Evolutionary conservation across 1,140 invertebrate species (phyloP).

Genomic region (Magallana ariakensis): DNA sequence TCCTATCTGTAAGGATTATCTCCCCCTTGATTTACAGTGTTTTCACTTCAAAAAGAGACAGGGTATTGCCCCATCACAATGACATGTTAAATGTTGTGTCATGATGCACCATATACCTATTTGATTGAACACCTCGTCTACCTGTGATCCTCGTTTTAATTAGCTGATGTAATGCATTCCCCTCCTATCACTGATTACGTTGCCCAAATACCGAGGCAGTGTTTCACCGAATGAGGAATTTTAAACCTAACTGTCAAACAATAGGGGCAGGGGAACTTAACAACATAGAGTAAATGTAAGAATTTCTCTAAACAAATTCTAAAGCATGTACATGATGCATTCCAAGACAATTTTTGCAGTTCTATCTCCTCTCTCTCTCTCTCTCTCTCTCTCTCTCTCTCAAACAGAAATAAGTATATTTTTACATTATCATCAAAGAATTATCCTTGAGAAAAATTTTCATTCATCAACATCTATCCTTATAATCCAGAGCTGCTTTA

Average conservation of each 20-base stretch:
- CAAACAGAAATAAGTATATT: too few species aligned
- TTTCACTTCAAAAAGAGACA: slow-evolving; percentile 19
- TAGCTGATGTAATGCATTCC: slow-evolving; percentile 29
- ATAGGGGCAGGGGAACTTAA: not conserved
- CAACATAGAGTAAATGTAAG: slow-evolving; percentile 1
- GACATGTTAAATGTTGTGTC: slow-evolving; percentile 20
- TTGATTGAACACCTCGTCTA: slow-evolving; percentile 26
- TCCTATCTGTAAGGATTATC: not conserved
- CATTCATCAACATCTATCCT: too few species aligned
- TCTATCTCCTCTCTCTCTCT: too few species aligned
- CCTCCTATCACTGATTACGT: slow-evolving; percentile 16
- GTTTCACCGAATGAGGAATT: slow-evolving; percentile 3
- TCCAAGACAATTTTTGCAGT: not conserved
- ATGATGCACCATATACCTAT: slow-evolving; percentile 15
- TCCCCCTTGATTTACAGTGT: slow-evolving; percentile 1
- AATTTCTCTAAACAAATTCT: slow-evolving; percentile 1
- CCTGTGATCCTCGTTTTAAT: slow-evolving; percentile 14
- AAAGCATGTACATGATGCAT: not conserved
- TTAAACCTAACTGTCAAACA: slow-evolving; percentile 23
- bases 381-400: too few species aligned
- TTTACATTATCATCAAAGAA: too few species aligned
- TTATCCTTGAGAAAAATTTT: too few species aligned
- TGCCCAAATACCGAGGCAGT: slow-evolving; percentile 29
- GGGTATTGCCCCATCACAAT: not conserved
- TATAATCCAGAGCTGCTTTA: too few species aligned